These are phyloP conservation scores for Synanthedon vespiformis DNA, from an alignment of 2,888 invertebrate species.

Conservation along the genomic window DNA sequence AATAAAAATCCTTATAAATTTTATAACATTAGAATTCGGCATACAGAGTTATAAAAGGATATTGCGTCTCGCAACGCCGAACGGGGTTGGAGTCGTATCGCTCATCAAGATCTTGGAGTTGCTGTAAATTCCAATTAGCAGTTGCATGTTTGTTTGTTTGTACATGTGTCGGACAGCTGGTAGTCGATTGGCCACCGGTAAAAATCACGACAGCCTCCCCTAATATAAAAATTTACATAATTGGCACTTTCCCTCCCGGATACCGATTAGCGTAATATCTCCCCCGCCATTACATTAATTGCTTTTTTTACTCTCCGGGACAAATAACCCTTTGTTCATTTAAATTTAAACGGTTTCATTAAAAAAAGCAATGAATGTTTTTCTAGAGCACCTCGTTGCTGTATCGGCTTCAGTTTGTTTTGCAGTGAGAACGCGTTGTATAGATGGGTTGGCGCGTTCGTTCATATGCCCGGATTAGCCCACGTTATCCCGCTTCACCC, in stretches of 20 bases:
- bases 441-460: neutral
- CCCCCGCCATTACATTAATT: conserved; percentile 38
- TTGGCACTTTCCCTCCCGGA: conserved; percentile 14
- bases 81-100: no score
- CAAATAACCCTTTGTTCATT: conserved; percentile 34
- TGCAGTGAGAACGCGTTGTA: no score
- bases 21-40: no score
- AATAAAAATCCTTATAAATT: no score
- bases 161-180: no score
- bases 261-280: conserved; percentile 7
- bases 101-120: no score
- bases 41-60: no score
- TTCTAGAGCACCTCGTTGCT: neutral
- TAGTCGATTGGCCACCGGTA: no score
- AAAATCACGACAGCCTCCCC: conserved; percentile 3
- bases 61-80: no score
- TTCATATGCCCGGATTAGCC: neutral
- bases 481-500: neutral
- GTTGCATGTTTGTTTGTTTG: no score
- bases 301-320: conserved; percentile 25
- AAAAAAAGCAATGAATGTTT: conserved; percentile 27
- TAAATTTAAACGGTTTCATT: conserved; percentile 39
- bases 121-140: no score
- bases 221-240: conserved; percentile 22
- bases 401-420: neutral